Base-by-base conservation (phyloP, 35 echinoderm and acorn worm genomes). In the Apostichopus japonicus region DNA sequence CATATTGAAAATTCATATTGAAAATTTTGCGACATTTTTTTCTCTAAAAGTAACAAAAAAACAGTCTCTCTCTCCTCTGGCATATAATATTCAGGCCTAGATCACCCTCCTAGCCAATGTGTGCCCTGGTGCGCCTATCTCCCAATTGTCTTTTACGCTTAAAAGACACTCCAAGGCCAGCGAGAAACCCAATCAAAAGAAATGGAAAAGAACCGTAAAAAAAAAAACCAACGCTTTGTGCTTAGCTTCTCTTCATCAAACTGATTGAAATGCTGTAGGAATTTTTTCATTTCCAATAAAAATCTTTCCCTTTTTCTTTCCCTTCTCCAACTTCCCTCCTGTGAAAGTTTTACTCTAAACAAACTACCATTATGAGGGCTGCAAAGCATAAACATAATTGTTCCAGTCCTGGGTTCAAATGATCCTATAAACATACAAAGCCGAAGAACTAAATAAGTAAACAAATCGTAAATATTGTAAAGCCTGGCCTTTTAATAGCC, bases 341-440 rank as follows among this genome's bases (percentile, higher is more conserved):
- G 14, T 89, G 61, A 89, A 89, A 89, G 86, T 89, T 89, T 89
- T 89, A 89, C 86, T 89, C 86, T 89, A 89, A 89, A 89, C 86
- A 89, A 89, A 89, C 86, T 65, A 59, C 86, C 86, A 89, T 89
- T 89, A 89, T 63, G 72, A 65, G 86, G 62, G 27, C 86, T 89
- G 86, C 86, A 72, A 73, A 89, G 86, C 86, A 89, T 89, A 89
- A 89, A 89, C 86, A 89, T 89, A 89, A 89, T 89, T 89, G 86
- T 89, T 89, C 86, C 67, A 89, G 56, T 72, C 56, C 33, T 44
- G 24, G 23, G n/a, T 73, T 89, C 86, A 89, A 63, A 65, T 56
- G 14, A 59, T 67, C 61, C 86, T 89, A 89, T 89, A 89, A 89
- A 89, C 86, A 89, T 63, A 89, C 33, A 89, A 56, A 89, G 63